A percentile compares a stretch with the other conserved stretches of the same genome.
Evolutionary conservation across 2,888 invertebrate species (phyloP).

Genomic region (Perizoma flavofasciatum): DNA sequence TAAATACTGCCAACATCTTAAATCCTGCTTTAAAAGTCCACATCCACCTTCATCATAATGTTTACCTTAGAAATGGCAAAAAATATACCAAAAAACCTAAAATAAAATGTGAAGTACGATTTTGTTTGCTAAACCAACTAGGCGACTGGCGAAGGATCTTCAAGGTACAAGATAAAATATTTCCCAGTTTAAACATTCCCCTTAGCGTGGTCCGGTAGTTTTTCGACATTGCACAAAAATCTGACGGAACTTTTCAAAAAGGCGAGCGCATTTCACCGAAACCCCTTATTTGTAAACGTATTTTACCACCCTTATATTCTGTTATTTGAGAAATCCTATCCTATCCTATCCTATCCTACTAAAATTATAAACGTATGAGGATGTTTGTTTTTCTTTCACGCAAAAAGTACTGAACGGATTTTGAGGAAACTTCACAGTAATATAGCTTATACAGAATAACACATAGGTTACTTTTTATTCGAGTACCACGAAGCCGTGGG

Average conservation of each 20-base stretch:
- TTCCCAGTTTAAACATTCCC: constrained; percentile 2
- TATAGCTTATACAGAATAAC: no score
- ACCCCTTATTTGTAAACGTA: not conserved
- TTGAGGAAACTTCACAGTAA: no score
- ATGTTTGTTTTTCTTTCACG: no score
- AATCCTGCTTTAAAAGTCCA: not conserved
- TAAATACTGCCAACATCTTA: no score
- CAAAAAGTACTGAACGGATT: no score
- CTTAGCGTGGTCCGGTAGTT: not conserved
- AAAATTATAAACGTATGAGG: no score
- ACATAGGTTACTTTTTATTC: no score
- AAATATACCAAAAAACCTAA: not conserved
- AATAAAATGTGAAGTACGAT: not conserved
- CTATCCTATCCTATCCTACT: no score
- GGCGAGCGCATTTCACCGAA: not conserved
- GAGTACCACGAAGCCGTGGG: no score
- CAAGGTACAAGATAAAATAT: constrained; percentile 7
- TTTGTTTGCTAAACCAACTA: not conserved
- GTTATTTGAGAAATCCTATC: no score
- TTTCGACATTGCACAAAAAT: constrained; percentile 2
- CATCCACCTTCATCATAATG: not conserved
- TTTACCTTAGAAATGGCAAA: not conserved
- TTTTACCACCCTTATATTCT: no score
- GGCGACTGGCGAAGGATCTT: constrained; percentile 3
- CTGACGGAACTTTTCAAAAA: not conserved